Percentiles rank a stretch among this genome's conserved stretches.
These are phyloP conservation scores for Spodoptera litura DNA, from an alignment of 1,140 invertebrate species.

Conservation along the genomic window DNA sequence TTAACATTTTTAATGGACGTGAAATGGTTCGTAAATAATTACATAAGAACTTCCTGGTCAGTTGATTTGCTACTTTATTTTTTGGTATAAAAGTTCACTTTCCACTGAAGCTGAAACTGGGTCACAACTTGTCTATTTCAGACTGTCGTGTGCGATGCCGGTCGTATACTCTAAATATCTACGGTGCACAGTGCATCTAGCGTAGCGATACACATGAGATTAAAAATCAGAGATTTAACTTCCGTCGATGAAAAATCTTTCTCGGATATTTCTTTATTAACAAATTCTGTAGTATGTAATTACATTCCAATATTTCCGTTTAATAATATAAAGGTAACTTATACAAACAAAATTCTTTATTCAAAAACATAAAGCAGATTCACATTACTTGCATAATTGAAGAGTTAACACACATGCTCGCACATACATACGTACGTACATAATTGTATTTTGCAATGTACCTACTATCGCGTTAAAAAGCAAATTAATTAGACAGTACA, in stretches of 20 bases:
- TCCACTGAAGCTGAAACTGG: constrained; percentile 66
- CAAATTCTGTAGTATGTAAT: background rate
- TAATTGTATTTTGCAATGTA: constrained; percentile 55
- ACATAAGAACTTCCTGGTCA: constrained; percentile 33
- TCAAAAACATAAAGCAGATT: constrained; percentile 18
- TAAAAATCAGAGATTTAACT: constrained; percentile 34
- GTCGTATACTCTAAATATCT: constrained; percentile 77
- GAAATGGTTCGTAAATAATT: constrained; percentile 30
- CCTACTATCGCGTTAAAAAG: constrained; percentile 52
- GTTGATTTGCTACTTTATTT: constrained; percentile 45
- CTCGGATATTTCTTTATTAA: background rate
- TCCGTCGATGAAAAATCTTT: background rate
- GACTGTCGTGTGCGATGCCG: constrained; percentile 68
- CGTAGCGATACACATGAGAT: constrained; percentile 60
- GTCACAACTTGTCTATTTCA: constrained; percentile 80
- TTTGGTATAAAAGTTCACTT: constrained; percentile 54
- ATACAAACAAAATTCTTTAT: constrained; percentile 3
- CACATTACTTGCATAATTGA: constrained; percentile 38
- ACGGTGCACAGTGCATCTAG: constrained; percentile 74
- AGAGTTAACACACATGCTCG: constrained; percentile 43
- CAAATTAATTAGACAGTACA: constrained; percentile 62
- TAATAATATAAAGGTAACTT: too few species aligned
- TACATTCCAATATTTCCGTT: too few species aligned
- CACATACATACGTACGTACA: constrained; percentile 20
- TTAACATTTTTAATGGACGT: constrained; percentile 31